A percentile compares a stretch with the other conserved stretches of the same genome.
Conservation (phyloP, 2,888 invertebrate genomes). For the Phymatocera aterrima region DNA sequence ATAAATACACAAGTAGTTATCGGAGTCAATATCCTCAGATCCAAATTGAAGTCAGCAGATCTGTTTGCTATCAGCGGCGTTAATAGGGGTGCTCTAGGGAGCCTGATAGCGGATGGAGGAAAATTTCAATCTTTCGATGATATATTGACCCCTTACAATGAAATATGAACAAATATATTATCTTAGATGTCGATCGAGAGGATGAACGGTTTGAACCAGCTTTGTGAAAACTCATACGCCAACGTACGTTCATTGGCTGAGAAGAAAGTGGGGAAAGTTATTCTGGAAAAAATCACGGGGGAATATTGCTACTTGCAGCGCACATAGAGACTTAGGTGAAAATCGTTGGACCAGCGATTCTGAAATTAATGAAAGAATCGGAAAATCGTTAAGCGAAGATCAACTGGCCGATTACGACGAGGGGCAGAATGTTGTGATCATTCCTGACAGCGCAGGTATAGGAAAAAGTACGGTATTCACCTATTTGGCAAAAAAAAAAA, state of each 20-base stretch:
- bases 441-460: constrained; percentile 17
- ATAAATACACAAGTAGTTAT: not conserved
- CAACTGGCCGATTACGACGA: not conserved
- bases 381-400: not conserved
- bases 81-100: no score
- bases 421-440: not conserved
- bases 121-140: constrained; percentile 6
- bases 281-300: constrained; percentile 8
- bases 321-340: not conserved
- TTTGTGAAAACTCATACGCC: not conserved
- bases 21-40: not conserved
- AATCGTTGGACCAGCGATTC: not conserved
- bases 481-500: not conserved
- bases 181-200: not conserved
- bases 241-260: constrained; percentile 24
- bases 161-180: not conserved
- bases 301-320: not conserved
- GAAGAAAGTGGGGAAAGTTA: not conserved
- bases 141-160: not conserved
- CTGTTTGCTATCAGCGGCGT: not conserved
- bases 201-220: not conserved
- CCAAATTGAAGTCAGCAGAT: not conserved
- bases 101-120: not conserved
- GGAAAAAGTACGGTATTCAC: constrained; percentile 8
- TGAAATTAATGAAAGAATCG: not conserved